phyloP scores from a whole-genome alignment of 2,888 invertebrate species.

The Heteromyza rotundicornis region DNA sequence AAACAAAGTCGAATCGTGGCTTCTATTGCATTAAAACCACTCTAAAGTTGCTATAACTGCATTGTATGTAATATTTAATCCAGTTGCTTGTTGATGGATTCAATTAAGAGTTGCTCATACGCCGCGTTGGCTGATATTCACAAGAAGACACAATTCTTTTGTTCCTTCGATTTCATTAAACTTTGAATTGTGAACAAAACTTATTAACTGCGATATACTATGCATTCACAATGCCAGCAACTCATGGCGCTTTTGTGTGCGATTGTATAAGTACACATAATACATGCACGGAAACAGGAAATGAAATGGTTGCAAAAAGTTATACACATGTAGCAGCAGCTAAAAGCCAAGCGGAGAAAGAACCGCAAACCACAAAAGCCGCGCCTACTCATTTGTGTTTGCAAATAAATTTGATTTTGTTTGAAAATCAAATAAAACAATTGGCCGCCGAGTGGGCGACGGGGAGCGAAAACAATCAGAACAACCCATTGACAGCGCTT shows the following conservation, averaged over 20 bases:
- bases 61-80: too few relatives aligned
- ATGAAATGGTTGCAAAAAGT: neutral
- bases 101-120: neutral
- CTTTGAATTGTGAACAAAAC: neutral
- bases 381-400: neutral
- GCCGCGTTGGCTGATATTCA: neutral
- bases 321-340: neutral
- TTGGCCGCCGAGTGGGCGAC: neutral
- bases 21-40: too few relatives aligned
- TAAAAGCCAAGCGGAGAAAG: too few relatives aligned
- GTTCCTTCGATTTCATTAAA: neutral
- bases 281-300: slow-evolving; percentile 1
- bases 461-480: neutral
- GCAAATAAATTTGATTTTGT: slow-evolving; percentile 1
- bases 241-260: neutral
- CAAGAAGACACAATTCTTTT: neutral
- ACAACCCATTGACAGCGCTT: neutral
- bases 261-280: neutral
- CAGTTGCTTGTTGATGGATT: neutral
- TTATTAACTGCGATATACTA: neutral
- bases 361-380: neutral
- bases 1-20: too few relatives aligned
- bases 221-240: neutral
- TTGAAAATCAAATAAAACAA: neutral
- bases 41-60: too few relatives aligned